Percentiles rank a stretch among this genome's conserved stretches.
These are phyloP conservation scores for Oxyruncus cristatus DNA, from an alignment of 2,113 vertebrate genomes.

Conservation along the genomic window DNA sequence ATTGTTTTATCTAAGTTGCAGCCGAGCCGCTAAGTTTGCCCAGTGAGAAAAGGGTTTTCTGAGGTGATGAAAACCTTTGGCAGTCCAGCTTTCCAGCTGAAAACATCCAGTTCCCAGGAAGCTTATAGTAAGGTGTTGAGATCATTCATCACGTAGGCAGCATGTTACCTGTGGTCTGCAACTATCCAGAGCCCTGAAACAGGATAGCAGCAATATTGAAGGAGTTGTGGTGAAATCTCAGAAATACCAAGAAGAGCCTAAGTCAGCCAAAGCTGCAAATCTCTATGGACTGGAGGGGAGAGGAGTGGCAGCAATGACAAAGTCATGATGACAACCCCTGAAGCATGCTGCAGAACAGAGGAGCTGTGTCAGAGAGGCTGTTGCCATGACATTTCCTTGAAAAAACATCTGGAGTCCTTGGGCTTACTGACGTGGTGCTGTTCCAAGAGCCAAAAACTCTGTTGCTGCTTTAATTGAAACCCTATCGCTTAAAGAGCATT, in stretches of 20 bases:
- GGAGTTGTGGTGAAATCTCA: not conserved
- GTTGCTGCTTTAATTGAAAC: not conserved
- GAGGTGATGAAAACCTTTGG: not conserved
- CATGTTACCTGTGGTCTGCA: not conserved
- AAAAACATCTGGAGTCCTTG: constrained; percentile 10
- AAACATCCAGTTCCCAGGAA: not conserved
- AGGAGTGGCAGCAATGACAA: constrained; percentile 1
- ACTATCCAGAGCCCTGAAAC: not conserved
- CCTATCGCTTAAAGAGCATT: not conserved
- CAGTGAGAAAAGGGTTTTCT: not conserved
- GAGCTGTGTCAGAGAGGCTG: not conserved
- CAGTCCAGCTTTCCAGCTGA: not conserved
- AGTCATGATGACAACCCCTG: not conserved
- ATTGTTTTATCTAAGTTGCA: not conserved
- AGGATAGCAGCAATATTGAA: not conserved
- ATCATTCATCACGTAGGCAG: not conserved
- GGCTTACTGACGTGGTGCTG: not conserved
- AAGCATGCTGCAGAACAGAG: not conserved
- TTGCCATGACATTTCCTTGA: constrained; percentile 12
- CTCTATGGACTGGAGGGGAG: not conserved
- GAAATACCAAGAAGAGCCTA: not conserved
- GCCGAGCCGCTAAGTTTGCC: not conserved
- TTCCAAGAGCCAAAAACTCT: not conserved
- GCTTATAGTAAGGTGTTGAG: not conserved
- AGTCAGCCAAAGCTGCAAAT: not conserved